Percentiles rank a stretch among this genome's conserved stretches.
Evolutionary conservation across 2,797 vertebrate species (phyloP).

Genomic region (Onychomys leucogaster): DNA sequence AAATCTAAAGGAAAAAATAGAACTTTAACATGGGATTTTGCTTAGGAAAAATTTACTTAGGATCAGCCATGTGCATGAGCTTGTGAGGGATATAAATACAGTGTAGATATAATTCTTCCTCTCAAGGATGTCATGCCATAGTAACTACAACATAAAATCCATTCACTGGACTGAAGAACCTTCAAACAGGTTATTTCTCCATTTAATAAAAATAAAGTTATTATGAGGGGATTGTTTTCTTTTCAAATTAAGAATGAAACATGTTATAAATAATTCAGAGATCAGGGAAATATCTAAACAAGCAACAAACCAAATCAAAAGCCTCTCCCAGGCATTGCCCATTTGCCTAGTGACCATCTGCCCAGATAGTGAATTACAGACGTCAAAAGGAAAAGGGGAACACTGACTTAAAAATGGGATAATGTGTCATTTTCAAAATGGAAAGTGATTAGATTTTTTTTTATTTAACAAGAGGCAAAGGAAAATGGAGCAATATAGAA

Average conservation of each 20-base stretch:
- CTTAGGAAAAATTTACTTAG: slow-evolving; percentile 7
- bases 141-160: not conserved
- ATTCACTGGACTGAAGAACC: not conserved
- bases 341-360: not conserved
- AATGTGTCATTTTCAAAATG: not conserved
- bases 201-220: not conserved
- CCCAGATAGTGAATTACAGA: not conserved
- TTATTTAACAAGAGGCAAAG: slow-evolving; percentile 27
- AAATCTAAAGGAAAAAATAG: slow-evolving; percentile 33
- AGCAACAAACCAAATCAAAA: not conserved
- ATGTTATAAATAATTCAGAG: slow-evolving; percentile 45
- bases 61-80: not conserved
- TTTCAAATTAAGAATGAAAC: slow-evolving; percentile 48
- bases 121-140: not conserved
- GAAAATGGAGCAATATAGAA: slow-evolving; percentile 23
- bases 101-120: not conserved
- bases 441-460: slow-evolving; percentile 2
- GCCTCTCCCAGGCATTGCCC: not conserved
- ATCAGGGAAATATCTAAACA: not conserved
- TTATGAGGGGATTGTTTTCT: not conserved
- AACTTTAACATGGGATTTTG: not conserved
- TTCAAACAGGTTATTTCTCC: not conserved
- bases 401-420: slow-evolving; percentile 13
- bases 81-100: not conserved
- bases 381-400: not conserved